These are phyloP conservation scores for Ochropacha duplaris DNA, from an alignment of 2,888 invertebrate genomes.

Conservation along the genomic window DNA sequence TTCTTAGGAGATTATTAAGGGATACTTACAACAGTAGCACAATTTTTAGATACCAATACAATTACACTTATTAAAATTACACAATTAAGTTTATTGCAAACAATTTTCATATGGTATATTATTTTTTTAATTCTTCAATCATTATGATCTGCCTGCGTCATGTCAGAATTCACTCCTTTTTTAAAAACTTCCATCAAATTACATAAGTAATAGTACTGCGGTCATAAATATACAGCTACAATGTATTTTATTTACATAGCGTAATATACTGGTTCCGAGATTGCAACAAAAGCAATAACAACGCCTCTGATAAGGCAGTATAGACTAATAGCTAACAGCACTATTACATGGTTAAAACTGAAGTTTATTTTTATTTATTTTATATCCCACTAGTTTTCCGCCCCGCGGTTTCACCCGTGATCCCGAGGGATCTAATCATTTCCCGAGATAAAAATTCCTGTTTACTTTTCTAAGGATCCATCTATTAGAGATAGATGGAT, in stretches of 20 bases:
- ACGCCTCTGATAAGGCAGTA: not conserved
- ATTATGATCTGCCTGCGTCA: too few relatives aligned
- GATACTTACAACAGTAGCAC: conserved; percentile 13
- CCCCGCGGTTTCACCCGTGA: too few relatives aligned
- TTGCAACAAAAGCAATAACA: not conserved
- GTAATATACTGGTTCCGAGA: not conserved
- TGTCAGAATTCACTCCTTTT: too few relatives aligned
- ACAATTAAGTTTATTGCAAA: not conserved
- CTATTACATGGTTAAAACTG: not conserved
- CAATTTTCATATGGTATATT: conserved; percentile 13
- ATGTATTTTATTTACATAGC: not conserved
- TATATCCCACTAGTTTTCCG: too few relatives aligned
- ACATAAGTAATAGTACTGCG: conserved; percentile 23
- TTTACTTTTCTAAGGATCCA: too few relatives aligned
- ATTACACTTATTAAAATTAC: not conserved
- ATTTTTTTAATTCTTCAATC: conserved; percentile 8
- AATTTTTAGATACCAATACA: conserved; percentile 10
- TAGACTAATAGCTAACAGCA: too few relatives aligned
- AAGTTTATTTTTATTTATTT: too few relatives aligned
- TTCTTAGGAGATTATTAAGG: not conserved
- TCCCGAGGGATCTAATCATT: too few relatives aligned
- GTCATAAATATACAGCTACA: conserved; percentile 11
- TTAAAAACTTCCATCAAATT: too few relatives aligned
- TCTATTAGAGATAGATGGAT: too few relatives aligned
- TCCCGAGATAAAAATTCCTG: too few relatives aligned